phyloP scores from a whole-genome alignment of 2,113 vertebrate species.

The Promerops cafer region DNA sequence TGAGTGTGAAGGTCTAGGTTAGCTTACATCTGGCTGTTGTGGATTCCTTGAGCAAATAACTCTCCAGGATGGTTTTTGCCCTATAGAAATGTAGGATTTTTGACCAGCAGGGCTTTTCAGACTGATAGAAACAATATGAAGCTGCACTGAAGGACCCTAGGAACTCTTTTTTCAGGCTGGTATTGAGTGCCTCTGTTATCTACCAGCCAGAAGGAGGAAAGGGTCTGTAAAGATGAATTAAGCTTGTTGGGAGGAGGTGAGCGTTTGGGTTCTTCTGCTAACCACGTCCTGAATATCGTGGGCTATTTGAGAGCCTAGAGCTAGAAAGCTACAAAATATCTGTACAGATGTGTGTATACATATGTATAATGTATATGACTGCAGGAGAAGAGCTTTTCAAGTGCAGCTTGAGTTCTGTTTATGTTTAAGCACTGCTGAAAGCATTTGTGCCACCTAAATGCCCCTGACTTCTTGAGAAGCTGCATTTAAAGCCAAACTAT shows the following conservation, averaged over 20 bases:
- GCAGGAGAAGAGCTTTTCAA: not conserved
- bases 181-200: not conserved
- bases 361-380: not conserved
- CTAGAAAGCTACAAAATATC: not conserved
- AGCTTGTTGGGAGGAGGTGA: not conserved
- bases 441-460: not conserved
- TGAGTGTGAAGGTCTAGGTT: not conserved
- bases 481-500: not conserved
- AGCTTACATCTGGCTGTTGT: not conserved
- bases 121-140: not conserved
- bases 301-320: not conserved
- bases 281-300: not conserved
- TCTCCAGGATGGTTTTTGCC: not conserved
- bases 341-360: not conserved
- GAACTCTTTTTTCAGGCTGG: not conserved
- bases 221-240: not conserved
- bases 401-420: not conserved
- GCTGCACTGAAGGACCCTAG: not conserved
- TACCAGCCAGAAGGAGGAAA: not conserved
- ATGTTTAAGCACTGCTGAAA: not conserved
- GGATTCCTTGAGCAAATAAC: not conserved
- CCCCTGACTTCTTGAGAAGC: not conserved
- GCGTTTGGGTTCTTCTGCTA: not conserved
- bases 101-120: not conserved
- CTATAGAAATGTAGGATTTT: not conserved